Conservation (phyloP, 2,888 invertebrate species). For the Nomada hirtipes region DNA sequence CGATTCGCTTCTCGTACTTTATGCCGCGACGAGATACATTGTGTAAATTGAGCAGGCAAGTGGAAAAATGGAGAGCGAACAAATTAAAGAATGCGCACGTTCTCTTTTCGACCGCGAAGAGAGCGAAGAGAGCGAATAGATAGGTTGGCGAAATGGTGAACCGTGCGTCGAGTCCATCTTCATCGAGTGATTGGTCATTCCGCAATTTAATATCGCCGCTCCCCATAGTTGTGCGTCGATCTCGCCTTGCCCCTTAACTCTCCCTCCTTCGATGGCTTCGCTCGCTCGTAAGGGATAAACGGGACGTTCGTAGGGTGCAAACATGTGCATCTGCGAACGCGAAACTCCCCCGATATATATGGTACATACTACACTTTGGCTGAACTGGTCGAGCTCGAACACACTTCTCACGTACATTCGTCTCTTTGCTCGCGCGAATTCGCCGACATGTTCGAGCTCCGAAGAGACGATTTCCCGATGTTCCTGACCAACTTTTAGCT, state of each 20-base stretch:
- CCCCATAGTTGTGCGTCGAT: conserved; percentile 72
- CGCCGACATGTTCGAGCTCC: too few relatives aligned
- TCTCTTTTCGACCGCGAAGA: neutral
- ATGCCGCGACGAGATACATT: too few relatives aligned
- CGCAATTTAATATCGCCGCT: conserved; percentile 78
- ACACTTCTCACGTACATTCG: neutral
- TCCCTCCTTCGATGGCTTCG: conserved; percentile 52
- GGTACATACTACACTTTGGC: neutral
- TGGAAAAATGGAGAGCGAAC: too few relatives aligned
- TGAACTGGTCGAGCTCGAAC: neutral
- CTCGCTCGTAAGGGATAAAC: conserved; percentile 53
- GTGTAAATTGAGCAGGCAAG: too few relatives aligned
- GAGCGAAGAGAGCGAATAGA: conserved; percentile 30
- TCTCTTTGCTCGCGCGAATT: neutral
- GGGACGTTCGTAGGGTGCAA: conserved; percentile 31
- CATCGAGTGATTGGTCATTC: conserved; percentile 77
- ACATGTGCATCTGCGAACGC: conserved; percentile 36
- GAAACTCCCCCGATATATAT: conserved; percentile 7
- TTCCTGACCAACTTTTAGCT: too few relatives aligned
- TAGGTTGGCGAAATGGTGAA: conserved; percentile 12
- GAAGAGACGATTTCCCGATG: too few relatives aligned
- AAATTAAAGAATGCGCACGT: too few relatives aligned
- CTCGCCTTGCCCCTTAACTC: conserved; percentile 52
- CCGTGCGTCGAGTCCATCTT: conserved; percentile 58
- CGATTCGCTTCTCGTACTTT: neutral